A percentile compares a stretch with the other conserved stretches of the same genome.
Conservation (phyloP, 92 coral and sea anemone species). For the Parazoanthus darwini region DNA sequence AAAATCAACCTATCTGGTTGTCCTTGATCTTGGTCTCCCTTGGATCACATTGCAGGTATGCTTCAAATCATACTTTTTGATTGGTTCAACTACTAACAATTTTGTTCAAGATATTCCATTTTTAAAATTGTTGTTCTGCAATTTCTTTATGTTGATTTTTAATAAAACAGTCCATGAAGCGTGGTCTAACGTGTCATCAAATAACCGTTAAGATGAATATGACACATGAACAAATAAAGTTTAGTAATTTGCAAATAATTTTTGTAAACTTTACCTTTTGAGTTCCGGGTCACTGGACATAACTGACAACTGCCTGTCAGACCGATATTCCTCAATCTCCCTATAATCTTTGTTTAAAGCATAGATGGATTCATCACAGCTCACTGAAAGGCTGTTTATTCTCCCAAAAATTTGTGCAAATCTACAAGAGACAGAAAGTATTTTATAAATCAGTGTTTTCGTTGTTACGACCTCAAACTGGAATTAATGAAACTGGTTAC, state of each 20-base stretch:
- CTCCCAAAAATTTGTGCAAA: constrained; percentile 1
- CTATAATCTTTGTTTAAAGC: not conserved
- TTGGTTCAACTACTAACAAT: no score
- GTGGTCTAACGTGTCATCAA: no score
- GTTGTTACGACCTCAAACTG: not conserved
- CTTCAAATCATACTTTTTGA: no score
- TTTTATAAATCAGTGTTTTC: no score
- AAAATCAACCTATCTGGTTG: no score
- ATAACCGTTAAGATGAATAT: no score
- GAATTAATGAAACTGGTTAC: not conserved
- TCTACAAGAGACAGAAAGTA: not conserved
- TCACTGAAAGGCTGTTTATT: not conserved
- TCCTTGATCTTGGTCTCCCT: no score
- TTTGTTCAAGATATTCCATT: no score
- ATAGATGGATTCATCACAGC: constrained; percentile 5
- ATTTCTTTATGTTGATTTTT: constrained; percentile 9
- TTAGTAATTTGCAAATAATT: not conserved
- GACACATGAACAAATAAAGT: not conserved
- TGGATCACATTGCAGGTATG: no score
- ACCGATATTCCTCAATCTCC: constrained; percentile 24
- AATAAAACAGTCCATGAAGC: not conserved
- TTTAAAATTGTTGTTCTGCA: no score
- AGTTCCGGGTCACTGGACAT: constrained; percentile 4
- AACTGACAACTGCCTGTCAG: constrained; percentile 26
- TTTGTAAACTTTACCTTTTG: constrained; percentile 12